Conservation (phyloP, 2,797 vertebrate genomes). For the Megalops cyprinoides region DNA sequence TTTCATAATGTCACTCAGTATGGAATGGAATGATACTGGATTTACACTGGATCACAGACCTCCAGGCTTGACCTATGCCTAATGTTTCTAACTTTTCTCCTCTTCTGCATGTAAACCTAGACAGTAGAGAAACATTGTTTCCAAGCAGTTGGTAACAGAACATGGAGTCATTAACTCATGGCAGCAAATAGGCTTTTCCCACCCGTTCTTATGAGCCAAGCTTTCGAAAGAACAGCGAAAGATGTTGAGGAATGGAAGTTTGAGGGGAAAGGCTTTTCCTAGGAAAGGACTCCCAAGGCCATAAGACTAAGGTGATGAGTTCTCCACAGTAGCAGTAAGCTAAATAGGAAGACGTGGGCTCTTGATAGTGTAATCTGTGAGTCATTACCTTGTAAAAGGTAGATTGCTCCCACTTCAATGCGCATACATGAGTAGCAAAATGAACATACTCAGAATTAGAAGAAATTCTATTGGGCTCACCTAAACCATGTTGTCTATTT, state of each 20-base stretch:
- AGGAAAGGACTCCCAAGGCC: background rate
- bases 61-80: no score
- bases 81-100: no score
- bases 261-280: background rate
- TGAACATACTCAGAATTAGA: background rate
- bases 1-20: no score
- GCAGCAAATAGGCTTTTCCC: no score
- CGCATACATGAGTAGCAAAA: no score
- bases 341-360: background rate
- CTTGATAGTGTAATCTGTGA: background rate
- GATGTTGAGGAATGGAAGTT: no score
- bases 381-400: background rate
- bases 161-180: no score
- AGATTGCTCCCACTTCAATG: background rate
- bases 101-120: no score
- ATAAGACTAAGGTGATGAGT: background rate
- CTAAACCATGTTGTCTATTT: background rate
- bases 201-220: background rate
- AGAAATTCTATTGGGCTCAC: background rate
- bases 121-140: no score
- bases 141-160: no score
- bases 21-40: background rate
- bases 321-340: background rate
- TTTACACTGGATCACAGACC: no score
- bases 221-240: no score